These are phyloP conservation scores for Blennius ocellaris DNA, from an alignment of 2,113 vertebrate genomes.

Conservation along the genomic window DNA sequence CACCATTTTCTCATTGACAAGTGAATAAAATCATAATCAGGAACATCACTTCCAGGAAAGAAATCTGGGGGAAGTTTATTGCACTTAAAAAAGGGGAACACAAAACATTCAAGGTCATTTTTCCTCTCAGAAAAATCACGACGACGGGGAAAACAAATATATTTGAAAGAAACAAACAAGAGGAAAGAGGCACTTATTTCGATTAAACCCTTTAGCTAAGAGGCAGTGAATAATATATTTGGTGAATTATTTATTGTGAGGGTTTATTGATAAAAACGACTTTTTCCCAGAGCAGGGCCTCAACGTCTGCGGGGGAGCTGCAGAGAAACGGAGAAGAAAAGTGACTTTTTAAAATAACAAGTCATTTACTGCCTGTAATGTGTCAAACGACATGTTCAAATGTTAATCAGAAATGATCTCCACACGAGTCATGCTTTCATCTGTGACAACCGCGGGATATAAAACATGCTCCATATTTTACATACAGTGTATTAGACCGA, in stretches of 20 bases:
- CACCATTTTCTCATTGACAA: slow-evolving; percentile 36
- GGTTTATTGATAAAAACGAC: slow-evolving; percentile 53
- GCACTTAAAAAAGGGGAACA: not conserved
- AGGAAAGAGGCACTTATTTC: slow-evolving; percentile 1
- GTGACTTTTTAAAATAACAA: slow-evolving; percentile 20
- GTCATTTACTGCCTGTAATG: not conserved
- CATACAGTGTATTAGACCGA: not conserved
- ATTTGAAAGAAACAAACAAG: slow-evolving; percentile 26
- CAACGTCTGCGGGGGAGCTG: slow-evolving; percentile 40
- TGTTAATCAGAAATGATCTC: slow-evolving; percentile 14
- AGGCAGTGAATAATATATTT: slow-evolving; percentile 50
- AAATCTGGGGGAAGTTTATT: slow-evolving; percentile 9
- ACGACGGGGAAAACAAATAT: slow-evolving; percentile 17
- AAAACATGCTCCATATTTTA: slow-evolving; percentile 1
- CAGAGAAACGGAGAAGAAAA: slow-evolving; percentile 9
- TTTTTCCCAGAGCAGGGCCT: not conserved
- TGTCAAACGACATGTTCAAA: slow-evolving; percentile 2
- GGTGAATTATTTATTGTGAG: slow-evolving; percentile 61
- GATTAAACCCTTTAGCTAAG: slow-evolving; percentile 37
- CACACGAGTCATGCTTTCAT: slow-evolving; percentile 9
- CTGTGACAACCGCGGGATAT: slow-evolving; percentile 3
- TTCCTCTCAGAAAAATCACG: slow-evolving; percentile 16
- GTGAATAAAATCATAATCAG: slow-evolving; percentile 59
- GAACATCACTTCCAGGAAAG: slow-evolving; percentile 22
- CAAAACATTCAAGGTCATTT: not conserved